Evolutionary conservation across 2,888 invertebrate genomes (phyloP).

Genomic region (Coremacera marginata): DNA sequence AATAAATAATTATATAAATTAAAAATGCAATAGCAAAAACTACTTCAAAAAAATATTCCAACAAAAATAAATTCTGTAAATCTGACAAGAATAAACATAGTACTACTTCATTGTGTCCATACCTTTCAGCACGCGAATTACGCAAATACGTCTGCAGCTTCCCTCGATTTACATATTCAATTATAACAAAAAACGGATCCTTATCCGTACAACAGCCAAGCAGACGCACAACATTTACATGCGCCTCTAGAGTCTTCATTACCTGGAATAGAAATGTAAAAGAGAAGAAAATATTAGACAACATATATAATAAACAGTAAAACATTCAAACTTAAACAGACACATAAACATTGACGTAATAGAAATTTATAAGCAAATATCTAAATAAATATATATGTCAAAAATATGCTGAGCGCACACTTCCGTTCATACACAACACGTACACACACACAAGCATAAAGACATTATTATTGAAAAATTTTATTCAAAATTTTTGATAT

Average conservation of each 20-base stretch:
- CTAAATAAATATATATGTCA: background rate
- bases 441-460: background rate
- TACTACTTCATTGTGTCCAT: constrained; percentile 42
- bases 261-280: constrained; percentile 71
- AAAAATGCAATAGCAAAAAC: no score
- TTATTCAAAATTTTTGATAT: constrained; percentile 51
- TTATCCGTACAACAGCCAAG: constrained; percentile 91
- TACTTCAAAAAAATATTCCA: no score
- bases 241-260: constrained; percentile 91
- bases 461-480: constrained; percentile 33
- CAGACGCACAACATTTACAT: constrained; percentile 90
- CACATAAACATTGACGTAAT: constrained; percentile 1
- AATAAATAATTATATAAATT: no score
- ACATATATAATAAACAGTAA: constrained; percentile 8
- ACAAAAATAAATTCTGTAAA: no score
- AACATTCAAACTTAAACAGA: background rate
- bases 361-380: background rate
- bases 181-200: constrained; percentile 91
- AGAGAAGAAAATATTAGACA: constrained; percentile 35
- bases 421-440: background rate
- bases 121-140: constrained; percentile 85
- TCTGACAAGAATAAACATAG: no score
- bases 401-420: background rate
- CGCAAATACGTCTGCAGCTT: constrained; percentile 91
- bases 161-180: constrained; percentile 91